Conservation (phyloP, 30 jellyfish, hydroid and myxozoan species). For the Morbakka virulenta region DNA sequence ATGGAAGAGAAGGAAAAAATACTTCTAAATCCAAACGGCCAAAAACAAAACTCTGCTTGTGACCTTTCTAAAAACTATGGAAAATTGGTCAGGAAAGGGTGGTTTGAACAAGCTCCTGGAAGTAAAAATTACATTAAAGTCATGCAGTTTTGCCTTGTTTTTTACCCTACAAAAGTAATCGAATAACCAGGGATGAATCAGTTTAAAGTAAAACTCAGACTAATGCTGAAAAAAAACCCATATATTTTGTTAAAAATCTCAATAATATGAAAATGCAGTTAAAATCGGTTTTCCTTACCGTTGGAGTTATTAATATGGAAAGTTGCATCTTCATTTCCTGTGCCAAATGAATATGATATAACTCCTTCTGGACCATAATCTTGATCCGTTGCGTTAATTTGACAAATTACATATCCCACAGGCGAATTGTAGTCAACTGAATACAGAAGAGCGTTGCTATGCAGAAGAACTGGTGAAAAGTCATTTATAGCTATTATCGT, state of each 20-base stretch:
- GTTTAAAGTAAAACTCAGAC: too few species aligned
- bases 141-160: too few species aligned
- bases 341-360: conserved; percentile 20
- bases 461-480: conserved; percentile 67
- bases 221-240: not conserved
- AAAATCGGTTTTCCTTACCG: conserved; percentile 39
- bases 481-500: conserved; percentile 47
- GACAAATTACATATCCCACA: conserved; percentile 23
- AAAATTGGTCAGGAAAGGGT: too few species aligned
- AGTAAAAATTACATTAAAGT: too few species aligned
- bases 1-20: too few species aligned
- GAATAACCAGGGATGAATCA: too few species aligned
- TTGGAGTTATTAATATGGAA: conserved; percentile 34
- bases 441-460: conserved; percentile 31
- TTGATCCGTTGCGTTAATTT: conserved; percentile 85
- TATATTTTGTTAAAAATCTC: not conserved
- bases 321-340: conserved; percentile 59
- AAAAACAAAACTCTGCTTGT: too few species aligned
- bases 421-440: conserved; percentile 5
- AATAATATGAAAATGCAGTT: not conserved
- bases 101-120: too few species aligned
- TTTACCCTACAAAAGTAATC: too few species aligned
- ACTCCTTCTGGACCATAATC: conserved; percentile 85
- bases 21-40: too few species aligned
- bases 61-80: too few species aligned